Conservation (phyloP, 1,140 invertebrate species). For the Hylyphantes graminicola region DNA sequence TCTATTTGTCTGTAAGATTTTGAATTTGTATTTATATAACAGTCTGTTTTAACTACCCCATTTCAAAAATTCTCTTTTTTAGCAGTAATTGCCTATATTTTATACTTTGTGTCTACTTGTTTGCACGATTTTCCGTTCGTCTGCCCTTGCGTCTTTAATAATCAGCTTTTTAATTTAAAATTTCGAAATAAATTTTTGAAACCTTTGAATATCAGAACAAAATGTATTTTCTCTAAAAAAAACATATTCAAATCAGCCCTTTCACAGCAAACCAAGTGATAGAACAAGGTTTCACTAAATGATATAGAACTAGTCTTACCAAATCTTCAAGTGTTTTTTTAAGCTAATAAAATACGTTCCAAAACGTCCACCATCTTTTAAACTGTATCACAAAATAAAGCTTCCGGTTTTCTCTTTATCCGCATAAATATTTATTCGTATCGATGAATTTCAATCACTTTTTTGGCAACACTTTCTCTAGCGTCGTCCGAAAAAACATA, state of each 20-base stretch:
- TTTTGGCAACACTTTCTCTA: neutral
- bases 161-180: no score
- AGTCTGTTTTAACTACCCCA: no score
- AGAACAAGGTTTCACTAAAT: neutral
- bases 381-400: neutral
- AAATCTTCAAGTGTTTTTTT: constrained; percentile 19
- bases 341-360: constrained; percentile 1
- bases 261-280: neutral
- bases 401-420: neutral
- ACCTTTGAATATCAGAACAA: no score
- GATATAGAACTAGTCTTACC: neutral
- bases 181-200: no score
- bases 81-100: no score
- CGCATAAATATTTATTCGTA: constrained; percentile 39
- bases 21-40: no score
- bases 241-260: neutral
- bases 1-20: no score
- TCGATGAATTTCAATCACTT: constrained; percentile 37
- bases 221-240: neutral
- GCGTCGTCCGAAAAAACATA: constrained; percentile 5
- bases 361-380: neutral
- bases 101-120: no score
- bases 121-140: no score
- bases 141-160: no score
- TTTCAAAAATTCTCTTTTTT: no score